Evolutionary conservation across 1,140 invertebrate genomes (phyloP).

Genomic region (Pseudobourletiella spinata): DNA sequence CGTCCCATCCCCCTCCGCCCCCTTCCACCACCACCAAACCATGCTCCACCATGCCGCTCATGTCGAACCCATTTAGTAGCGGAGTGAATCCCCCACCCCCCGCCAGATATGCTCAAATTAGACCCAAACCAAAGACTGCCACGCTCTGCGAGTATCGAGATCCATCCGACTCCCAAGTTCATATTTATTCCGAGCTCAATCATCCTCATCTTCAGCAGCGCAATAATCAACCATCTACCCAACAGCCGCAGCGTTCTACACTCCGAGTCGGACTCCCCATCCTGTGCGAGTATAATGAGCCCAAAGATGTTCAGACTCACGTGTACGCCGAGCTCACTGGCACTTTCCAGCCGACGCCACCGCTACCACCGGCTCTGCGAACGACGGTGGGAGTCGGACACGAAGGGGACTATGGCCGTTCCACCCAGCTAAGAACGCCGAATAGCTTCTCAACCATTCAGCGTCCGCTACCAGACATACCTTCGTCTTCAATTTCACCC

Average conservation of each 20-base stretch:
- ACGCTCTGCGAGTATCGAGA: constrained; percentile 46
- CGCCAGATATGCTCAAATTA: constrained; percentile 29
- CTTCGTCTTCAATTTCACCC: no score
- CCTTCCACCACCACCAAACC: not conserved
- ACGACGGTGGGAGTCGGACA: no score
- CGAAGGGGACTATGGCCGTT: no score
- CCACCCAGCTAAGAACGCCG: not conserved
- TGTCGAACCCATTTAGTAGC: not conserved
- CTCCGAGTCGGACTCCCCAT: constrained; percentile 36
- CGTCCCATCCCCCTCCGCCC: not conserved
- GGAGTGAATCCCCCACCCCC: constrained; percentile 40
- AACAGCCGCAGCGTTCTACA: constrained; percentile 41
- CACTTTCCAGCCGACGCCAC: no score
- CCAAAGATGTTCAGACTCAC: constrained; percentile 53
- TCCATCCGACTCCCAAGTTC: constrained; percentile 43
- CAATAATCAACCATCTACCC: constrained; percentile 35
- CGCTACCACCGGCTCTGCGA: no score
- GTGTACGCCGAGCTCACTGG: constrained; percentile 57
- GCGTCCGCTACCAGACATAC: not conserved
- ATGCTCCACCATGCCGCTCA: no score
- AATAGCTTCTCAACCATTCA: not conserved
- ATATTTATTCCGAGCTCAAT: constrained; percentile 47
- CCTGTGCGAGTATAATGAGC: constrained; percentile 60
- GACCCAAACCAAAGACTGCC: constrained; percentile 29
- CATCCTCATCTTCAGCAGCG: constrained; percentile 8